Conservation (phyloP, 1,140 invertebrate species). For the Drosophila parvula region DNA sequence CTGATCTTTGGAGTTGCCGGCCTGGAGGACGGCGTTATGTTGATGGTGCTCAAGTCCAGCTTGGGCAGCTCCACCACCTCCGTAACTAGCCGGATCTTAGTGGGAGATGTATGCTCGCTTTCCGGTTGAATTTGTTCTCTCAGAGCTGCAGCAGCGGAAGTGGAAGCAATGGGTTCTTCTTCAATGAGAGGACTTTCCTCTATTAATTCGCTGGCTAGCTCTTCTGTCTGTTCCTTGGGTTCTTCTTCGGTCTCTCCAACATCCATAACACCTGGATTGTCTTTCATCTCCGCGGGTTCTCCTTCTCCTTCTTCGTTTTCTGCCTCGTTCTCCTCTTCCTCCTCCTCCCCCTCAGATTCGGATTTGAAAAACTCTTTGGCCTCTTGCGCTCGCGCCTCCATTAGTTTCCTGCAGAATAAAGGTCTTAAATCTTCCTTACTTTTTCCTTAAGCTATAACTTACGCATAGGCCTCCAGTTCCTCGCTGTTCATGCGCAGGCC, state of each 20-base stretch:
- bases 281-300: constrained; percentile 19
- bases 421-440: background rate
- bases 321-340: constrained; percentile 12
- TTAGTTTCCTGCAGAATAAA: constrained; percentile 78
- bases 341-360: constrained; percentile 84
- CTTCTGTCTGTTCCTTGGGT: background rate
- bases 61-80: constrained; percentile 74
- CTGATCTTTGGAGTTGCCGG: constrained; percentile 54
- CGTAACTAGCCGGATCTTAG: constrained; percentile 54
- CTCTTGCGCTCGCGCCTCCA: constrained; percentile 85
- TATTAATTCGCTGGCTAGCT: background rate
- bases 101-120: constrained; percentile 18
- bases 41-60: constrained; percentile 65
- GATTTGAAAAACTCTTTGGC: constrained; percentile 86
- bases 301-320: constrained; percentile 10
- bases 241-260: background rate
- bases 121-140: constrained; percentile 13
- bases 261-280: constrained; percentile 39
- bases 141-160: background rate
- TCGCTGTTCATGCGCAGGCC: constrained; percentile 84
- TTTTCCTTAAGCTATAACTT: constrained; percentile 44
- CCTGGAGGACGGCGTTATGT: constrained; percentile 55
- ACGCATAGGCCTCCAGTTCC: constrained; percentile 85
- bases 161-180: constrained; percentile 29
- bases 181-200: background rate